phyloP scores from a whole-genome alignment of 2,797 vertebrate species.

The Micropoecilia bifurca region DNA sequence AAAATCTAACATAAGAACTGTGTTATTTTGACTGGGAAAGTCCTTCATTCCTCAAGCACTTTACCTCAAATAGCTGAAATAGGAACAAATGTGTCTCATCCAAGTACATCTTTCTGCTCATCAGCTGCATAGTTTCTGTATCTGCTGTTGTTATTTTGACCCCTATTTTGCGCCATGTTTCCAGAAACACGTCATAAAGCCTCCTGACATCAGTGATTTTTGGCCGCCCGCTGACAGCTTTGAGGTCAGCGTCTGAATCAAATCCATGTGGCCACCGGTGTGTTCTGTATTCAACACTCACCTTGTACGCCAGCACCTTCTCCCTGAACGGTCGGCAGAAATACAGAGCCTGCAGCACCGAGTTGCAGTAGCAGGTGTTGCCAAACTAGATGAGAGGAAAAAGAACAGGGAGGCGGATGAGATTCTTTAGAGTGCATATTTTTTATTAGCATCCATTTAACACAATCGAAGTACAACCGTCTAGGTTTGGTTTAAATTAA shows the following conservation, averaged over 20 bases:
- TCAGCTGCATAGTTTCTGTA: not conserved
- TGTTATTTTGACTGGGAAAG: not conserved
- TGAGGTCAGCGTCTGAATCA: not conserved
- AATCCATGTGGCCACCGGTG: not conserved
- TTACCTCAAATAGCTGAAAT: not conserved
- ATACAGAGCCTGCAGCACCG: slow-evolving; percentile 92
- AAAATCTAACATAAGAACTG: not conserved
- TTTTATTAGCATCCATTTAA: not conserved
- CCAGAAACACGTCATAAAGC: not conserved
- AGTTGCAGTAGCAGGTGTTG: slow-evolving; percentile 97
- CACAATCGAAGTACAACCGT: not conserved
- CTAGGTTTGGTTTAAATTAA: not conserved
- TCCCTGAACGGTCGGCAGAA: slow-evolving; percentile 94
- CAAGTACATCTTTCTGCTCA: not conserved
- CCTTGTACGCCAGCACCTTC: slow-evolving; percentile 92
- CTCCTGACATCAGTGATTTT: not conserved
- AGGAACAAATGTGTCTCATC: not conserved
- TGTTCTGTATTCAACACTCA: slow-evolving; percentile 35
- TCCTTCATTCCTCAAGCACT: not conserved
- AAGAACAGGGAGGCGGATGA: not conserved
- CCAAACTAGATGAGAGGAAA: slow-evolving; percentile 82
- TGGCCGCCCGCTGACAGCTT: not conserved
- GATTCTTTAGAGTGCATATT: not conserved
- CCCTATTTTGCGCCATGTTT: not conserved
- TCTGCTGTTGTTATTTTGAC: not conserved